These are phyloP conservation scores for Himalopsyche kuldschensis DNA, from an alignment of 2,888 invertebrate species.

Conservation along the genomic window DNA sequence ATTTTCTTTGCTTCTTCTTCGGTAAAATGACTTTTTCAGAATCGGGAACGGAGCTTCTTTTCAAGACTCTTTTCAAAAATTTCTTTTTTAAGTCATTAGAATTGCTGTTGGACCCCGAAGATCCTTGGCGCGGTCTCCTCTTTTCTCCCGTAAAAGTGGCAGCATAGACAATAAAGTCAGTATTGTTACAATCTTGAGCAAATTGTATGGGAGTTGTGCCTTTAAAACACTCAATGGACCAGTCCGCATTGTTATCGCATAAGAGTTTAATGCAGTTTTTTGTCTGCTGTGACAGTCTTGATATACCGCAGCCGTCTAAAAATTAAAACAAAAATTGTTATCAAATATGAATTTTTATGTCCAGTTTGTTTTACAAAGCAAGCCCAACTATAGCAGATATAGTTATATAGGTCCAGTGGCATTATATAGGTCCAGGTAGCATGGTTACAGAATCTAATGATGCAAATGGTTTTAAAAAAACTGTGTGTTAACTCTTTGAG, in stretches of 20 bases:
- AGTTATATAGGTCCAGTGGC: too few relatives aligned
- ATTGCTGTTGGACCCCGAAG: too few relatives aligned
- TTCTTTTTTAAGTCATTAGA: neutral
- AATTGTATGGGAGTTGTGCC: neutral
- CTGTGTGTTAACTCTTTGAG: too few relatives aligned
- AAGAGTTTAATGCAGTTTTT: neutral
- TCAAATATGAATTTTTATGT: too few relatives aligned
- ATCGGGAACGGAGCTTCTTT: neutral
- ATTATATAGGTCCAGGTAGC: too few relatives aligned
- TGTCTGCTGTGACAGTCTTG: neutral
- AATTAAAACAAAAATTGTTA: neutral
- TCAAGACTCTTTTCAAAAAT: neutral
- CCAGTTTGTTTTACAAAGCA: too few relatives aligned
- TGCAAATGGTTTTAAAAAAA: too few relatives aligned
- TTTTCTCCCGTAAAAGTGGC: too few relatives aligned
- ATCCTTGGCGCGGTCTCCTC: too few relatives aligned
- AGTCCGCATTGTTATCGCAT: neutral
- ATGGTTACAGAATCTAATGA: too few relatives aligned
- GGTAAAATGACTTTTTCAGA: neutral
- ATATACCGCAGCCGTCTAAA: neutral
- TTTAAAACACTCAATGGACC: neutral
- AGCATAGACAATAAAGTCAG: neutral
- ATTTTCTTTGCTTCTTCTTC: neutral
- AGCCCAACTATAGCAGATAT: too few relatives aligned
- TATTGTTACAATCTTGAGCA: neutral